phyloP scores from a whole-genome alignment of 2,113 vertebrate genomes.

The Glareola pratincola region DNA sequence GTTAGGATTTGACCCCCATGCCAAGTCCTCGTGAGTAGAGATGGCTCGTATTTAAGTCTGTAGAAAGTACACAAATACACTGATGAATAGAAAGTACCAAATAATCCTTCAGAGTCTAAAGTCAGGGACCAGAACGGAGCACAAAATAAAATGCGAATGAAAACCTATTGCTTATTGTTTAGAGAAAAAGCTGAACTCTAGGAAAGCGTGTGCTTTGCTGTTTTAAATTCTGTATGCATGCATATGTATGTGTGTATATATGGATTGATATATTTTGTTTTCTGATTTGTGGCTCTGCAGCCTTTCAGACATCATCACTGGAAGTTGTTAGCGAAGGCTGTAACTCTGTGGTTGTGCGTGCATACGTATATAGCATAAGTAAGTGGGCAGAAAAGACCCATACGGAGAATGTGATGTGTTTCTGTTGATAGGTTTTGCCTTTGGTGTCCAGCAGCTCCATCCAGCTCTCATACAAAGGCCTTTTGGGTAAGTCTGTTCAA shows the following conservation, averaged over 20 bases:
- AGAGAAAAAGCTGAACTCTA: neutral
- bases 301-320: neutral
- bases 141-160: neutral
- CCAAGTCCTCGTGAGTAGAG: neutral
- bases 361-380: neutral
- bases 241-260: rapidly evolving
- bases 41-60: neutral
- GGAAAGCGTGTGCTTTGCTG: neutral
- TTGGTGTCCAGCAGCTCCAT: constrained; percentile 97
- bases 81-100: neutral
- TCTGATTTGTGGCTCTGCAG: neutral
- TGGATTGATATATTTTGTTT: neutral
- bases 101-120: neutral
- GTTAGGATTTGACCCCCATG: neutral
- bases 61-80: neutral
- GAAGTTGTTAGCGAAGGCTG: neutral
- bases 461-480: constrained; percentile 98
- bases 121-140: neutral
- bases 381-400: neutral
- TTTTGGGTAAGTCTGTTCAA: constrained; percentile 88
- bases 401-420: constrained; percentile 66
- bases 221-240: neutral
- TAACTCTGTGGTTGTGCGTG: neutral
- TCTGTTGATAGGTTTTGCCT: constrained; percentile 90
- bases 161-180: neutral